These are phyloP conservation scores for Alcis repandata DNA, from an alignment of 2,888 invertebrate genomes.

Conservation along the genomic window DNA sequence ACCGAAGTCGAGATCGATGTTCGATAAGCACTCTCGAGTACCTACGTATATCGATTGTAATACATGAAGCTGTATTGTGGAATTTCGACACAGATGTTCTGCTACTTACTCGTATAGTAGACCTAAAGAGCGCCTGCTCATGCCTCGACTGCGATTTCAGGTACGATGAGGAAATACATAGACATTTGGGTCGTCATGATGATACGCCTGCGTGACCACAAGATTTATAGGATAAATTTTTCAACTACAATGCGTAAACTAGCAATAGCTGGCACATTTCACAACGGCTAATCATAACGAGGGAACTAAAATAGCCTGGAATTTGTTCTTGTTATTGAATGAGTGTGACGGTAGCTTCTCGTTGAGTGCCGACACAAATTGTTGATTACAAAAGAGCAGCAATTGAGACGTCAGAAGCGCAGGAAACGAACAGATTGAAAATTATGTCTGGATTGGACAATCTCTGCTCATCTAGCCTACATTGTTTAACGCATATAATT, in stretches of 20 bases:
- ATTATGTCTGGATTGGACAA: conserved; percentile 73
- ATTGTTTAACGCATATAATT: conserved; percentile 45
- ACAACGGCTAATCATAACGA: conserved; percentile 67
- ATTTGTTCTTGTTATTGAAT: conserved; percentile 79
- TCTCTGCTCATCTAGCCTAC: conserved; percentile 54
- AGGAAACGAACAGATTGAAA: conserved; percentile 82
- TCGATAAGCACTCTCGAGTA: neutral
- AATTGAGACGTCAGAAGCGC: conserved; percentile 82
- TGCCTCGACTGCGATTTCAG: conserved; percentile 4
- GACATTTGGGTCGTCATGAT: conserved; percentile 40
- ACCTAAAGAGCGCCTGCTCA: neutral
- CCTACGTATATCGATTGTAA: conserved; percentile 10
- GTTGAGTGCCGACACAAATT: conserved; percentile 79
- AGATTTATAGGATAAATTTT: conserved; percentile 48
- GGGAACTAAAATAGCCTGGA: conserved; percentile 73
- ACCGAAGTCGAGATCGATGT: too few species aligned
- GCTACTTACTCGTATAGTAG: neutral
- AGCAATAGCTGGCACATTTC: conserved; percentile 47
- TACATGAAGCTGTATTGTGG: conserved; percentile 15
- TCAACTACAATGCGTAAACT: conserved; percentile 42
- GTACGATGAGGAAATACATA: conserved; percentile 28
- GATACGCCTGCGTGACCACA: conserved; percentile 49
- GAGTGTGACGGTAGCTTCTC: conserved; percentile 68
- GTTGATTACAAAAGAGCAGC: conserved; percentile 85
- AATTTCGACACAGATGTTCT: neutral